Conservation (phyloP, 2,113 vertebrate genomes). For the Beaufortia kweichowensis region DNA sequence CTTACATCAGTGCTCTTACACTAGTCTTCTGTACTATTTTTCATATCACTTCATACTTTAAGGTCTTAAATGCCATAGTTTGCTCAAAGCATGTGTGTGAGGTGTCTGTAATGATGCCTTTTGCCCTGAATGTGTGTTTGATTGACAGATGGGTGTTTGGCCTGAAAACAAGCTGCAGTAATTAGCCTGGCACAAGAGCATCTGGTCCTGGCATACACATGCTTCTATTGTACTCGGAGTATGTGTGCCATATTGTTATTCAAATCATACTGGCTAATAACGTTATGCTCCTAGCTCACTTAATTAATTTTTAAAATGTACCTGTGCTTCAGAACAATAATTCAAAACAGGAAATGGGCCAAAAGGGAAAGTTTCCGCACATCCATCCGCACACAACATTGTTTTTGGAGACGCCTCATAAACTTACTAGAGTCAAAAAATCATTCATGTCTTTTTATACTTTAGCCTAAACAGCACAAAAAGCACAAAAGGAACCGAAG, state of each 20-base stretch:
- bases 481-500: neutral
- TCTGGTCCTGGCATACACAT: constrained; percentile 47
- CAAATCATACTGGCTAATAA: constrained; percentile 41
- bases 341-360: neutral
- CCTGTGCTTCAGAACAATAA: constrained; percentile 22
- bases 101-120: constrained; percentile 40
- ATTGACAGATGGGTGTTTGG: constrained; percentile 50
- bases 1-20: neutral
- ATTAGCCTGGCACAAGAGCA: constrained; percentile 56
- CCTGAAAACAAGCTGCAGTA: constrained; percentile 50
- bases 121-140: constrained; percentile 36
- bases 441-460: too few relatives aligned
- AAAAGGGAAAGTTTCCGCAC: neutral
- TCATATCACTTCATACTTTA: constrained; percentile 7
- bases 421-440: too few relatives aligned
- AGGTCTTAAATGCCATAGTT: constrained; percentile 32
- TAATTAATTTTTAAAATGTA: constrained; percentile 42
- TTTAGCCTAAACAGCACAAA: neutral
- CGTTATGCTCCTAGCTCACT: constrained; percentile 38
- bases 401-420: neutral
- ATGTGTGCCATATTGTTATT: constrained; percentile 41
- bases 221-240: constrained; percentile 11
- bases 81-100: constrained; percentile 40
- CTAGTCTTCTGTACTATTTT: neutral
- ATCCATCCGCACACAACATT: neutral